Evolutionary conservation across 1,140 invertebrate genomes (phyloP).

Genomic region (Babylonia areolata): DNA sequence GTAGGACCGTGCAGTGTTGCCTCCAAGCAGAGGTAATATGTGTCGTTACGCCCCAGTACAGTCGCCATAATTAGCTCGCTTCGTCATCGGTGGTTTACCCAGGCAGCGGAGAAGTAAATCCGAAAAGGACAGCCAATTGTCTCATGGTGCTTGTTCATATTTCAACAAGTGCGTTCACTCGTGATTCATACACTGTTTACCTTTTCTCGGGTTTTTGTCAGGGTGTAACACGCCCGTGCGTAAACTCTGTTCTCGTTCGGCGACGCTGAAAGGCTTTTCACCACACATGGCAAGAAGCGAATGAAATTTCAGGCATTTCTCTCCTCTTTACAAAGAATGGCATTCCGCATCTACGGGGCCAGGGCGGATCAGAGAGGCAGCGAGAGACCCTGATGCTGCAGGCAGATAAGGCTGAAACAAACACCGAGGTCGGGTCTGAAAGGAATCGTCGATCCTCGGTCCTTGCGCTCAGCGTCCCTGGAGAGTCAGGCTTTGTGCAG

Average conservation of each 20-base stretch:
- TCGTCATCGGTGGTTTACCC: no score
- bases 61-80: no score
- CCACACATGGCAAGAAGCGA: neutral
- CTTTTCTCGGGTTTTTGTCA: neutral
- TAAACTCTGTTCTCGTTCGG: no score
- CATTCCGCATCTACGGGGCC: neutral
- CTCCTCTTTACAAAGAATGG: neutral
- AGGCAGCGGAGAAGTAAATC: no score
- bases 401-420: neutral
- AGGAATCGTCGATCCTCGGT: neutral
- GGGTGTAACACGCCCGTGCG: neutral
- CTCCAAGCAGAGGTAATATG: no score
- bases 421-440: neutral
- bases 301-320: neutral
- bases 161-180: neutral
- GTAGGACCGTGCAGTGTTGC: no score
- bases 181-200: neutral
- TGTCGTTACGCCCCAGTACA: no score
- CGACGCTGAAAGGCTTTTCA: neutral
- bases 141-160: neutral
- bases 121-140: no score
- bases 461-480: neutral
- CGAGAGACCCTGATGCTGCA: neutral
- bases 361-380: neutral
- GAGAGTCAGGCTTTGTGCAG: neutral